Evolutionary conservation across 1,140 invertebrate species (phyloP).

Genomic region (Drosophila pectinifera): DNA sequence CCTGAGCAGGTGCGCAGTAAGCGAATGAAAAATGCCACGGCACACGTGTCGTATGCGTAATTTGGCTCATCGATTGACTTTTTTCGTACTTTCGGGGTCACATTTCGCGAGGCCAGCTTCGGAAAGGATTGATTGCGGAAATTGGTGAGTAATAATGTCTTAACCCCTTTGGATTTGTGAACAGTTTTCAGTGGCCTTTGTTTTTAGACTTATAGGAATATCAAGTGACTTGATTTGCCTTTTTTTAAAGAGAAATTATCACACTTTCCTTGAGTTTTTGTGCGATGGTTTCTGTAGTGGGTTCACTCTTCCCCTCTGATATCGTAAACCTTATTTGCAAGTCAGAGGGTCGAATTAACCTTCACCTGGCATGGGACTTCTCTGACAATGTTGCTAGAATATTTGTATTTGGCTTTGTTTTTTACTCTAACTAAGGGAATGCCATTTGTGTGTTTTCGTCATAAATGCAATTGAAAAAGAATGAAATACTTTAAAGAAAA

Average conservation of each 20-base stretch:
- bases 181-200: background rate
- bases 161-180: background rate
- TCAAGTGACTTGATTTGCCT: background rate
- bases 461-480: no score
- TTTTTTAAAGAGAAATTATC: background rate
- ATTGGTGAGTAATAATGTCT: constrained; percentile 16
- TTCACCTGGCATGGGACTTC: background rate
- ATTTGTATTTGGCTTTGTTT: background rate
- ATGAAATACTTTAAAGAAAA: background rate
- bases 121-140: constrained; percentile 36
- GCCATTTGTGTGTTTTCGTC: no score
- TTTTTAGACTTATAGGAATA: background rate
- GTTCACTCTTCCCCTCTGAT: background rate
- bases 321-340: constrained; percentile 6
- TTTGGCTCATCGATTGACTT: constrained; percentile 69
- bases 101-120: background rate
- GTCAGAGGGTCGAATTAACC: constrained; percentile 1
- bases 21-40: constrained; percentile 25
- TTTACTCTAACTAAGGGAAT: background rate
- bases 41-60: constrained; percentile 78
- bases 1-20: constrained; percentile 31
- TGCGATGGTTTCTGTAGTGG: background rate
- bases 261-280: background rate
- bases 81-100: constrained; percentile 15
- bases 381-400: constrained; percentile 24